phyloP scores from a whole-genome alignment of 1,140 invertebrate genomes.

The Temnothorax nylanderi region DNA sequence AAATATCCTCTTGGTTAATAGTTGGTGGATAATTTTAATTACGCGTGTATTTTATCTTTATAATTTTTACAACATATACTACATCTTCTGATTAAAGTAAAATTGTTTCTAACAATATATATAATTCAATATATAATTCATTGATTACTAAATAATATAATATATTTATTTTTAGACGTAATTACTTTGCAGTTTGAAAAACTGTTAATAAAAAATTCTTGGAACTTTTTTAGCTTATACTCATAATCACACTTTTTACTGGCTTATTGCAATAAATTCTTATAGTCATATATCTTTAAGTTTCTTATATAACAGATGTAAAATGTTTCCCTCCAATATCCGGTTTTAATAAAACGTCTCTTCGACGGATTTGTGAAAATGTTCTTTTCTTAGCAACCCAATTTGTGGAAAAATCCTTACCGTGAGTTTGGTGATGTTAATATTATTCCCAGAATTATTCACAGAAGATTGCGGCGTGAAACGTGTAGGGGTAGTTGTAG shows the following conservation, averaged over 20 bases:
- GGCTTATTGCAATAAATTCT: neutral
- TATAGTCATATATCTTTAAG: neutral
- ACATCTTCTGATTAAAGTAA: neutral
- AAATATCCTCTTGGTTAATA: neutral
- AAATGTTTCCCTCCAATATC: neutral
- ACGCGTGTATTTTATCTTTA: neutral
- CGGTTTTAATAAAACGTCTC: neutral
- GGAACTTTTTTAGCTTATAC: neutral
- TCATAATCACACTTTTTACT: neutral
- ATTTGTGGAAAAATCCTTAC: slow-evolving; percentile 56
- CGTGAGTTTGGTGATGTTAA: slow-evolving; percentile 73
- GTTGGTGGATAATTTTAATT: neutral
- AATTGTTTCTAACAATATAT: neutral
- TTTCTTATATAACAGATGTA: neutral
- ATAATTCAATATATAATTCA: neutral
- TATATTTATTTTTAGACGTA: neutral
- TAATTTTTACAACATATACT: neutral
- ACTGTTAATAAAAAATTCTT: neutral
- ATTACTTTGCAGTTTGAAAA: neutral
- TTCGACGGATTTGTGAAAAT: neutral
- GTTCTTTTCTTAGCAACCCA: neutral
- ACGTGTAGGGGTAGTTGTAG: slow-evolving; percentile 48
- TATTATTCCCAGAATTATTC: slow-evolving; percentile 30
- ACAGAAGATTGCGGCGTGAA: slow-evolving; percentile 63
- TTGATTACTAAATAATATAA: neutral